A percentile compares a stretch with the other conserved stretches of the same genome.
Conservation (phyloP, 2,888 invertebrate genomes). For the Andricus curvator region DNA sequence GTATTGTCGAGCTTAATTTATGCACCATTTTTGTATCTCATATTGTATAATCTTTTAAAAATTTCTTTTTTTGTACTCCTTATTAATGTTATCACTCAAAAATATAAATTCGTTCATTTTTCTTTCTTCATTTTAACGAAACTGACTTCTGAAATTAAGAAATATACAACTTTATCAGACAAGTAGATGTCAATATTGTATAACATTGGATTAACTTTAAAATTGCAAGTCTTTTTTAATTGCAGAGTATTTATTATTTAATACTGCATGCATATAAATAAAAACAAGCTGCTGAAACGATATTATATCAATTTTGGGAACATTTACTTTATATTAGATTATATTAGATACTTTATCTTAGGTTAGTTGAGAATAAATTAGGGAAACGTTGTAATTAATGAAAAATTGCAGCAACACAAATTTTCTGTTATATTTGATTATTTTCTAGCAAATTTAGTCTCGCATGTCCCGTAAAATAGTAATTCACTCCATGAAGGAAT, state of each 20-base stretch:
- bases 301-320: background rate
- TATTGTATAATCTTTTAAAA: background rate
- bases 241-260: background rate
- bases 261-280: background rate
- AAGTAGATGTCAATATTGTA: background rate
- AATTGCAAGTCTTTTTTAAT: background rate
- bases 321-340: background rate
- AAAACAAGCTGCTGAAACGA: background rate
- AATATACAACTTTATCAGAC: background rate
- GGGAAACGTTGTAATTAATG: background rate
- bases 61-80: background rate
- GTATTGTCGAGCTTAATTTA: background rate
- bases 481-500: background rate
- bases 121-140: background rate
- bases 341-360: too few relatives aligned
- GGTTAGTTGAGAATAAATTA: background rate
- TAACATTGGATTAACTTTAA: background rate
- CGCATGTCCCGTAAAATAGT: conserved; percentile 18
- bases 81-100: background rate
- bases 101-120: background rate
- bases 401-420: background rate
- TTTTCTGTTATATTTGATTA: background rate
- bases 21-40: background rate
- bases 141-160: background rate
- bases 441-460: conserved; percentile 2